phyloP scores from a whole-genome alignment of 1,140 invertebrate genomes.

The honey bee (Apis mellifera) region Amel_HAv3.1 CM009932.2:12638501-12639000 shows the following conservation, averaged over 20 bases:
- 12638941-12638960: constrained; percentile 78
- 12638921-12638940: constrained; percentile 72
- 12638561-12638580: constrained; percentile 3
- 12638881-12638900: constrained; percentile 56
- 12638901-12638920: constrained; percentile 71
- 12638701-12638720: no score
- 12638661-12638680: no score
- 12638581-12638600: background rate
- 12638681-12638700: background rate
- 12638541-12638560: background rate
- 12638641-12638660: background rate
- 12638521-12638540: constrained; percentile 25
- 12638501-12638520: background rate
- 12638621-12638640: background rate
- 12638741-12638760: background rate
- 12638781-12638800: constrained; percentile 13
- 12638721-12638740: background rate
- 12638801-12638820: background rate
- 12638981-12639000: constrained; percentile 37
- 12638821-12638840: constrained; percentile 41
- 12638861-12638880: constrained; percentile 70
- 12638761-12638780: background rate
- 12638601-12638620: background rate
- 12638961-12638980: constrained; percentile 54
- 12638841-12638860: constrained; percentile 62